Evolutionary conservation across 1,140 invertebrate species (phyloP), one percentile per base, ranked within the genome.

Genomic region (Carposina sasakii): DNA sequence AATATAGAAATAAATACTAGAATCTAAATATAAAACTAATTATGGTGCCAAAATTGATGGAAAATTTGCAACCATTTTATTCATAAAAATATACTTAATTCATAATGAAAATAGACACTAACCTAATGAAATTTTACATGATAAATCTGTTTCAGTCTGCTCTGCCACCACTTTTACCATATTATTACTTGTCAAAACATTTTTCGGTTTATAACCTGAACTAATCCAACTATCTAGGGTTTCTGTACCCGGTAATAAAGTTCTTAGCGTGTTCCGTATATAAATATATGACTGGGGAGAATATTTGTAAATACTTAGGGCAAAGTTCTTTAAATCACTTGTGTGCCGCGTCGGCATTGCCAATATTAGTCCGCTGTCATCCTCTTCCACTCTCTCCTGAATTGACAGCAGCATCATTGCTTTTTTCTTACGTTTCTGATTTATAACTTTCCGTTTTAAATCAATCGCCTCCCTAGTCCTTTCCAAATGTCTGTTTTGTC

Each of bases 301-400:
- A 51, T 84, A 84, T 43, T 74, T 84, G 51, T 84, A 84, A 37
- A 82, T 70, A 63, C 73, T 81, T 24, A 84, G 55, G 0, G 81
- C 71, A 49, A 84, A 81, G 51, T 79, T 81, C 50, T 81, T 84
- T 21, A 82, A 63, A 28, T 84, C 81, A 12, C 81, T 76, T 2
- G 81, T 81, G 20, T 84, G 76, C 52, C 67, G 64, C 13, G 71
- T 71, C 0, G 81, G 81, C 81, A 84, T 84, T 0, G 78, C 76
- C 30, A 84, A 45, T 12, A 84, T 76, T 40, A 83, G 39, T 2
- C 77, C 79, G 17, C 70, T 81, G 4, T 70, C 70, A 31, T 84
- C 81, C 34, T 84, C 81, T 34, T 71, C 71, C n/a, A 84, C 79
- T 57, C 81, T 84, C 56, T 84, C 81, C 45, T 81, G 77, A 41